Base-by-base conservation (phyloP, 2,888 invertebrate species). In the Eupithecia abbreviata region DNA sequence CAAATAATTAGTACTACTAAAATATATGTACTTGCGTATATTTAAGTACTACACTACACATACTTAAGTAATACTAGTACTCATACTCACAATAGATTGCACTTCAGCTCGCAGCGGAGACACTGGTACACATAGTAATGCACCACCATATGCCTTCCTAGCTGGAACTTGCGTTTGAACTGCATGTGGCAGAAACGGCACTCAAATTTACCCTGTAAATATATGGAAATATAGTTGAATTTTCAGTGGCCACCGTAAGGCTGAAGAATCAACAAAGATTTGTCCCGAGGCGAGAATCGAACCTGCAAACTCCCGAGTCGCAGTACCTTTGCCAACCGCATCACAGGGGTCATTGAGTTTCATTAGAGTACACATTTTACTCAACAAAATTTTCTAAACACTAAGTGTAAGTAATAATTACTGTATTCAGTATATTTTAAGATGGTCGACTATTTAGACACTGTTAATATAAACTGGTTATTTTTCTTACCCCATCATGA, bases 111-210 rank as follows among this genome's bases (percentile, higher is more conserved):
- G 75, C 94, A 94, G 12, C 91, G 82, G 49, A 91, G 84, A 72
- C 94, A 94, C 71, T 91, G 85, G 71, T 89, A 94, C 75, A 88
- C 89, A 3, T 85, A 87, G 83, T 89, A 94, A 73, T 95, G 94
- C 12, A 90, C 88, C 0, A 87, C 84, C 80, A 91, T 87, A 72
- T 95, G 94, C 71, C 87, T 89, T 3, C 88, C 85, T 1, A 93
- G 75, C 4, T 88, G 85, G 55, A 91, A 91, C 62, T 88, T 87
- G 81, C 88, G 87, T 74, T 88, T 90, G 84, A 90, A 93, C 0
- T 92, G 86, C 88, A 90, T 90, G 3, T 87, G 88, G 49, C 94
- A 95, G 79, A 93, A 91, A 0, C 88, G 87, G 78, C 94, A 95
- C 79, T 90, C 91, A 72, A 75, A 0, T 90, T 91, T 30, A 85